Percentiles rank a stretch among this genome's conserved stretches.
Conservation (phyloP, 1,140 invertebrate species). For the Eriosoma lanigerum region DNA sequence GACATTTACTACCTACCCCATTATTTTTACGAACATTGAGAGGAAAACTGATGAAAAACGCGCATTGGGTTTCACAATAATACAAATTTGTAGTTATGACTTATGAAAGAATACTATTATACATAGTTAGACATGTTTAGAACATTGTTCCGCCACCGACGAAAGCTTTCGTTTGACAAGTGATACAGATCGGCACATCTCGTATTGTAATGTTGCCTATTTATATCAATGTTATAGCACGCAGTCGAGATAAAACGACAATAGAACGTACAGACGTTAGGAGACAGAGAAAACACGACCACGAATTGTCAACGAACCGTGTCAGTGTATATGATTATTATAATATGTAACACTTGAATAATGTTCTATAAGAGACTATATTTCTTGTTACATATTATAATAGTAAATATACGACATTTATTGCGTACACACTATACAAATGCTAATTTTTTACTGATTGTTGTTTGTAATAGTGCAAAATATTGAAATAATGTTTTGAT, state of each 20-base stretch:
- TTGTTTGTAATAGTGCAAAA: not conserved
- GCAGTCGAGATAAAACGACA: slow-evolving; percentile 1
- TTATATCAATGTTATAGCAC: not conserved
- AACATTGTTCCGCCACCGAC: not conserved
- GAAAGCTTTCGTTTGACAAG: slow-evolving; percentile 3
- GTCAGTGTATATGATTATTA: not conserved
- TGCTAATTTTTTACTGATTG: not conserved
- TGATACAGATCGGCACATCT: not conserved
- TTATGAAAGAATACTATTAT: not conserved
- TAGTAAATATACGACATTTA: not conserved
- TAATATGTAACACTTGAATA: not conserved
- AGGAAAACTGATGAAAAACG: not conserved
- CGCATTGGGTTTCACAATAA: too few relatives aligned
- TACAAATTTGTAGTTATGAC: not conserved
- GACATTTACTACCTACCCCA: too few relatives aligned
- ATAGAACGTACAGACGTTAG: not conserved
- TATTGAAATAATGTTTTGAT: not conserved
- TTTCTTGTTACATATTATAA: not conserved
- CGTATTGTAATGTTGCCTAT: too few relatives aligned
- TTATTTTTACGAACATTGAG: not conserved
- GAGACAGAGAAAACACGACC: not conserved
- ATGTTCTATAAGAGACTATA: too few relatives aligned
- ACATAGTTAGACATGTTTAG: not conserved
- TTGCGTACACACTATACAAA: not conserved
- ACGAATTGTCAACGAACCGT: not conserved